A percentile compares a stretch with the other conserved stretches of the same genome.
Conservation (phyloP, 2,797 vertebrate species). For the Arrhamphus sclerolepis region DNA sequence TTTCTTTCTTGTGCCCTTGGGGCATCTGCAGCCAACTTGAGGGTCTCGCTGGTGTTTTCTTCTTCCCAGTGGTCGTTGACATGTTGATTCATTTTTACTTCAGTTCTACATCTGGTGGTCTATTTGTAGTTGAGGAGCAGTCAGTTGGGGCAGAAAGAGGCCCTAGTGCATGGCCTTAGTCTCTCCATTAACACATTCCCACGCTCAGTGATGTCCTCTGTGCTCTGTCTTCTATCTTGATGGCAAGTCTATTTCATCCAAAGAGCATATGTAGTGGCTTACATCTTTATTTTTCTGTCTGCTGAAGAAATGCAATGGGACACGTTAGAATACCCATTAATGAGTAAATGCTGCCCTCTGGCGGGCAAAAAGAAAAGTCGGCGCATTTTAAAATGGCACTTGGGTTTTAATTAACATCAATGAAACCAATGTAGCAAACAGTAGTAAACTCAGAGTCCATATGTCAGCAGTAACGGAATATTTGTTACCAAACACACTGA, state of each 20-base stretch:
- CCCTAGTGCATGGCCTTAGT: neutral
- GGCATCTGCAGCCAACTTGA: neutral
- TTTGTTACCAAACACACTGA: no score
- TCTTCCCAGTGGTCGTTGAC: neutral
- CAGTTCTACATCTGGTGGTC: conserved; percentile 38
- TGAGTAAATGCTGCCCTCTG: no score
- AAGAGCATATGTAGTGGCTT: neutral
- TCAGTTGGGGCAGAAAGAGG: neutral
- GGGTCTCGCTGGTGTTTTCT: conserved; percentile 9
- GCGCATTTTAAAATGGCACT: no score
- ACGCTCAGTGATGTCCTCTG: conserved; percentile 5
- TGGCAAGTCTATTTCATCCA: neutral
- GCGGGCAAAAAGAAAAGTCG: no score
- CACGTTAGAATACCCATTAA: no score
- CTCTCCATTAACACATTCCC: conserved; percentile 12
- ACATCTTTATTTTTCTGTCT: no score
- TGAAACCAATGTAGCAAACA: no score
- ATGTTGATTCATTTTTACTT: conserved; percentile 24
- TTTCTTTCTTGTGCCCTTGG: conserved; percentile 9
- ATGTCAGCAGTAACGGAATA: no score
- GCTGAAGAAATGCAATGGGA: no score
- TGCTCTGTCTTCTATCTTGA: neutral
- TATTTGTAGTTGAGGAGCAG: conserved; percentile 20
- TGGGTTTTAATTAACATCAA: no score
- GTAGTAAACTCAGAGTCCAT: no score